Base-by-base conservation (phyloP, 1,140 invertebrate species). In the Zaprionus africanus region DNA sequence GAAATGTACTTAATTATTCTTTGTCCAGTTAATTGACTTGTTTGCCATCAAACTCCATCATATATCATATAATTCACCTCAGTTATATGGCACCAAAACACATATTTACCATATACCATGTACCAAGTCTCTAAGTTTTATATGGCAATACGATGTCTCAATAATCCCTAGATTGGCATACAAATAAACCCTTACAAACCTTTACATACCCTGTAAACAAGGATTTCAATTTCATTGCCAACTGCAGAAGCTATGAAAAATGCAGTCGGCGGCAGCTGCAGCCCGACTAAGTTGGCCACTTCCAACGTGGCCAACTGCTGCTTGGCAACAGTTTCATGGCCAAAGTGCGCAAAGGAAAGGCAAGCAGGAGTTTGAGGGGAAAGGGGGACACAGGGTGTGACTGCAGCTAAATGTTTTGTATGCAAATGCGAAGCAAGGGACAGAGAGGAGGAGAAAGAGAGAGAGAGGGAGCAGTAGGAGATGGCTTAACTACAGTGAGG, bases 261-360 rank as follows among this genome's bases (percentile, higher is more conserved):
- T 15, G 57, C n/a, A 36, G 59, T 61, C 68, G 62, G 51, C 38
- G 22, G 49, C 38, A 69, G 60, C 57, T 69, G 46, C 17, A 75
- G 36, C 43, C 24, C 36, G 36, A 67, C 54, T 41, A 43, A 19
- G 12, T 58, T 54, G 65, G 72, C 57, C 64, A 74, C 57, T 73
- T 67, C 64, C 67, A 73, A 60, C 70, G 60, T 60, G 71, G 71
- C 51, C 65, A 74, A 62, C 22, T 43, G 26, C 56, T 26, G 31
- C 46, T 59, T 72, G 58, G 43, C 63, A 67, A 56, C 65, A 75
- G 56, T 75, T 75, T 75, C 72, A 75, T 51, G 72, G 72, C 65
- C 71, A 74, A 56, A 71, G 31, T 59, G 65, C n/a, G 34, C 49
- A 41, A 60, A 38, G 28, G 22, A 51, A 66, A 38, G 41, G 4